phyloP scores from a whole-genome alignment of 2,888 invertebrate genomes.

The Autographa pulchrina region DNA sequence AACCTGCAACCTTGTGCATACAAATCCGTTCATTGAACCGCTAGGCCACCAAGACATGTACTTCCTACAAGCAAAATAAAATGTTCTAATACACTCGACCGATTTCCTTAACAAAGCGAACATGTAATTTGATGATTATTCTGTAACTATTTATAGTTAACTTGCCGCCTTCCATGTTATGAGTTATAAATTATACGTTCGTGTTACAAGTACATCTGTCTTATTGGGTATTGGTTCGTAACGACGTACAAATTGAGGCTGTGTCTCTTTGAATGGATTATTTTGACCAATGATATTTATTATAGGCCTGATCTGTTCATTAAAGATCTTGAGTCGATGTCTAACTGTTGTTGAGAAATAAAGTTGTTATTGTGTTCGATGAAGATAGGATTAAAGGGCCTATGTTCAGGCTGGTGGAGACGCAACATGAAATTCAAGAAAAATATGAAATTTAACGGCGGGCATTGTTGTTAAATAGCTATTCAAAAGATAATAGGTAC shows the following conservation, averaged over 20 bases:
- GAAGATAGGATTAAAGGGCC: conserved; percentile 7
- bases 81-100: conserved; percentile 33
- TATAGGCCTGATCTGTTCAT: conserved; percentile 37
- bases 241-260: conserved; percentile 72
- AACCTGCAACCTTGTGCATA: too few species aligned
- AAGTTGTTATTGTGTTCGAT: conserved; percentile 38
- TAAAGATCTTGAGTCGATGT: conserved; percentile 28
- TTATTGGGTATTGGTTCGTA: conserved; percentile 71
- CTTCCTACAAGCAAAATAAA: background rate
- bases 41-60: too few species aligned
- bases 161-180: conserved; percentile 63
- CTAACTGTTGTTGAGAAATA: conserved; percentile 38
- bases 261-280: conserved; percentile 52
- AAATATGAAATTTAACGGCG: background rate
- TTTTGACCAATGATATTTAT: conserved; percentile 49
- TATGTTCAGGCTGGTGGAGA: conserved; percentile 11
- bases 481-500: too few species aligned
- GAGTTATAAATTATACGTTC: conserved; percentile 75
- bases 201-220: conserved; percentile 65
- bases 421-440: background rate
- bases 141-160: conserved; percentile 69
- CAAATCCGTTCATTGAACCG: too few species aligned
- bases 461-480: too few species aligned
- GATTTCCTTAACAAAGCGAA: conserved; percentile 65
- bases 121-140: conserved; percentile 78